Evolutionary conservation across 2,888 invertebrate genomes (phyloP).

Genomic region (Pristionchus fissidentatus): DNA sequence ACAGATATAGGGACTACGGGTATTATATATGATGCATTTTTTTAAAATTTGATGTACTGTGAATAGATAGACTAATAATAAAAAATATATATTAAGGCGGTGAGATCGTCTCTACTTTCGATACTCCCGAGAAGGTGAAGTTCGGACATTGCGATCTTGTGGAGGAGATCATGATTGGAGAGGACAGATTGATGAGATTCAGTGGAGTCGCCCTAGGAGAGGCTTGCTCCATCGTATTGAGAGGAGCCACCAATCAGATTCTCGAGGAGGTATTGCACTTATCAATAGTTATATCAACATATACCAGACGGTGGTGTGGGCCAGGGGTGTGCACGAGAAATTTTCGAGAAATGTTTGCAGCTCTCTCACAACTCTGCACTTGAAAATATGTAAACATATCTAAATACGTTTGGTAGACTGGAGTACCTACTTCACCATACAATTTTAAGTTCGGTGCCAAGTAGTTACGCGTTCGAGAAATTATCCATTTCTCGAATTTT

Average conservation of each 20-base stretch:
- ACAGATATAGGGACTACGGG: background rate
- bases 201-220: conserved; percentile 82
- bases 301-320: background rate
- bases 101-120: conserved; percentile 98
- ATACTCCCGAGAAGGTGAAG: conserved; percentile 90
- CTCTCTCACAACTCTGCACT: too few species aligned
- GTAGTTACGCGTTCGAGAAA: too few species aligned
- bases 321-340: too few species aligned
- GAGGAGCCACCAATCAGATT: conserved; percentile 97
- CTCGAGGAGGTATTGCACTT: conserved; percentile 84
- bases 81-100: conserved; percentile 81
- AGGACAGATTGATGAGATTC: conserved; percentile 93
- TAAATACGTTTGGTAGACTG: too few species aligned
- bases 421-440: too few species aligned
- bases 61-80: too few species aligned
- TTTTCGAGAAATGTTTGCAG: too few species aligned
- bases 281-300: background rate
- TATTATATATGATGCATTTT: background rate
- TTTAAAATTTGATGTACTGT: background rate
- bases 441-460: too few species aligned
- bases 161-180: conserved; percentile 98
- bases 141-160: conserved; percentile 94
- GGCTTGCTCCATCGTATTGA: conserved; percentile 95
- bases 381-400: too few species aligned
- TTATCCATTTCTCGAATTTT: too few species aligned